Percentiles rank a stretch among this genome's conserved stretches.
phyloP scores from a whole-genome alignment of 1,140 invertebrate species.

The Watersipora subatra region DNA sequence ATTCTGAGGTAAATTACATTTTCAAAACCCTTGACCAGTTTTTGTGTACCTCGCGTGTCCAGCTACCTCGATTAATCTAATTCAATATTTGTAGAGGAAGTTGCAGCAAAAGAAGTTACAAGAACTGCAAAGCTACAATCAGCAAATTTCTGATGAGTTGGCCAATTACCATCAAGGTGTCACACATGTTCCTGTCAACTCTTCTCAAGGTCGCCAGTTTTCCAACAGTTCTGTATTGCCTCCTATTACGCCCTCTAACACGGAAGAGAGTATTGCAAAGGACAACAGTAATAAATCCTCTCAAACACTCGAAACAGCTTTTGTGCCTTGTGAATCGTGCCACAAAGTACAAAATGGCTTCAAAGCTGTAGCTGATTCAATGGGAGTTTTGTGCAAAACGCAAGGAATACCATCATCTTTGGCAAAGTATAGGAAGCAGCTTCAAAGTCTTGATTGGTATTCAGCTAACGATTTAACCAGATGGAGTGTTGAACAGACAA shows the following conservation, averaged over 20 bases:
- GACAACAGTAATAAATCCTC: conserved; percentile 29
- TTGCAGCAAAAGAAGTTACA: neutral
- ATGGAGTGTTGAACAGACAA: conserved; percentile 32
- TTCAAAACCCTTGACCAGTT: neutral
- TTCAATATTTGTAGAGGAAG: neutral
- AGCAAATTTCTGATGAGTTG: neutral
- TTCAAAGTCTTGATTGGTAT: conserved; percentile 26
- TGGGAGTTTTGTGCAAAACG: conserved; percentile 25
- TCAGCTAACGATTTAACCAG: conserved; percentile 26
- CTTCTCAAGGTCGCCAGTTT: neutral
- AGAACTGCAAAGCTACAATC: neutral
- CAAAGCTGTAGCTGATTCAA: conserved; percentile 19
- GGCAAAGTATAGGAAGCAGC: conserved; percentile 22
- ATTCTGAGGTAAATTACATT: neutral
- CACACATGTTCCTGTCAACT: neutral
- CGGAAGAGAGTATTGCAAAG: neutral
- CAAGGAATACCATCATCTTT: conserved; percentile 26
- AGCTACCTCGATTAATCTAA: neutral
- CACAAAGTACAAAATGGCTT: conserved; percentile 28
- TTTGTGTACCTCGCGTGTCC: no score
- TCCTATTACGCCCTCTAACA: neutral
- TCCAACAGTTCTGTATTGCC: neutral
- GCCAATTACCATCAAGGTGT: neutral
- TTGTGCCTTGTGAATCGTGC: conserved; percentile 36
- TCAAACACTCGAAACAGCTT: conserved; percentile 34